Evolutionary conservation across 2,797 vertebrate genomes (phyloP).

Genomic region (Pyrocephalus nanus): DNA sequence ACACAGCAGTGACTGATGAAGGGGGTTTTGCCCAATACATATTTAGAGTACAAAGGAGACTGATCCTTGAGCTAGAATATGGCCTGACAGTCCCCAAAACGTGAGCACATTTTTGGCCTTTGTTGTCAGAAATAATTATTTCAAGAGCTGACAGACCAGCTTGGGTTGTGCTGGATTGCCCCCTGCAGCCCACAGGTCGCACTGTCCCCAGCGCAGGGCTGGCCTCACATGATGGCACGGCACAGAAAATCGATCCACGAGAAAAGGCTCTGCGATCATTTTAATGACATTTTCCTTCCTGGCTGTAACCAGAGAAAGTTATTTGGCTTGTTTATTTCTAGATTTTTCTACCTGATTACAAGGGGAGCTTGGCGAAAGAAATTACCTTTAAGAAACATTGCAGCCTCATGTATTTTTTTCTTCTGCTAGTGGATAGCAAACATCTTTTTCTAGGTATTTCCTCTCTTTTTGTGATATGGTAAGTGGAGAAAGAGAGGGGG

Average conservation of each 20-base stretch:
- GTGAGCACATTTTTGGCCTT: conserved; percentile 54
- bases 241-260: not conserved
- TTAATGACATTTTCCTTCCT: not conserved
- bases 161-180: conserved; percentile 74
- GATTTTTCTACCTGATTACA: not conserved
- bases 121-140: conserved; percentile 62
- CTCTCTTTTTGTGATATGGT: conserved; percentile 21
- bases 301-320: not conserved
- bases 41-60: conserved; percentile 61
- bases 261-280: not conserved
- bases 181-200: conserved; percentile 63
- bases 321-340: conserved; percentile 13
- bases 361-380: conserved; percentile 6
- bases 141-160: not conserved
- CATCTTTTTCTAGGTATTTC: conserved; percentile 32
- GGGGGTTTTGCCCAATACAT: conserved; percentile 20
- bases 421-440: conserved; percentile 28
- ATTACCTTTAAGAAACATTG: conserved; percentile 26
- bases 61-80: conserved; percentile 45
- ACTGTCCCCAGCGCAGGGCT: not conserved
- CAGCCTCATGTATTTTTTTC: not conserved
- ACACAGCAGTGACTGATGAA: not conserved
- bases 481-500: not conserved
- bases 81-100: conserved; percentile 34
- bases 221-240: accelerated